phyloP scores from a whole-genome alignment of 2,888 invertebrate genomes.

The Mongoloraphidia duomilia region DNA sequence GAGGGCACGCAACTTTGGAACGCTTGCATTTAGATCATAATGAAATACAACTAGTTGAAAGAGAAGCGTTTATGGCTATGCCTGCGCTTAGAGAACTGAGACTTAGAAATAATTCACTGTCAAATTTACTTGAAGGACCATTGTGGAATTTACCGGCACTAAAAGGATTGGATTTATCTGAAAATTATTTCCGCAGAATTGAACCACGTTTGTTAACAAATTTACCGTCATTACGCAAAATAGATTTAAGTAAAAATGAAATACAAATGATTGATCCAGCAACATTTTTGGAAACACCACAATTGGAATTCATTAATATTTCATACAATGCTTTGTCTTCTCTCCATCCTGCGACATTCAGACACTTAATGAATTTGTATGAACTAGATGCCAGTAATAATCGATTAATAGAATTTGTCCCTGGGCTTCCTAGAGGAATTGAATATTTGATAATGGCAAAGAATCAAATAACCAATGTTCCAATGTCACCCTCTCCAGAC shows the following conservation, averaged over 20 bases:
- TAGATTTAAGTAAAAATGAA: constrained; percentile 64
- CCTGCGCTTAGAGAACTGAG: constrained; percentile 69
- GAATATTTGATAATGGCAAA: constrained; percentile 57
- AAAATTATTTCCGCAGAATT: constrained; percentile 56
- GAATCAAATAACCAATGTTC: constrained; percentile 55
- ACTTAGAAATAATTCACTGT: constrained; percentile 68
- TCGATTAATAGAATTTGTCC: constrained; percentile 56
- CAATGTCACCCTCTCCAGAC: constrained; percentile 48
- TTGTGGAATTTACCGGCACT: constrained; percentile 74
- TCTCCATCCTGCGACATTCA: constrained; percentile 62
- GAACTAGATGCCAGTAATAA: constrained; percentile 67
- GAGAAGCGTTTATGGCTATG: constrained; percentile 71
- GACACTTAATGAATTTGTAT: constrained; percentile 57
- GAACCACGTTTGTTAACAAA: constrained; percentile 60
- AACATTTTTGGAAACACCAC: constrained; percentile 54
- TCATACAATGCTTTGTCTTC: constrained; percentile 57
- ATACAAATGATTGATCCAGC: constrained; percentile 55
- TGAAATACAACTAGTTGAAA: constrained; percentile 54
- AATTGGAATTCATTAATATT: constrained; percentile 65
- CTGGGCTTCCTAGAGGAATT: constrained; percentile 60
- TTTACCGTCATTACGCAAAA: constrained; percentile 55
- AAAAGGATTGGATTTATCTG: constrained; percentile 69
- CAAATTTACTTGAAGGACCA: constrained; percentile 55
- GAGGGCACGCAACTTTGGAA: constrained; percentile 68
- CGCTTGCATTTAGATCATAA: constrained; percentile 71